phyloP scores from a whole-genome alignment of 2,888 invertebrate species.

The Peribatodes rhomboidaria region DNA sequence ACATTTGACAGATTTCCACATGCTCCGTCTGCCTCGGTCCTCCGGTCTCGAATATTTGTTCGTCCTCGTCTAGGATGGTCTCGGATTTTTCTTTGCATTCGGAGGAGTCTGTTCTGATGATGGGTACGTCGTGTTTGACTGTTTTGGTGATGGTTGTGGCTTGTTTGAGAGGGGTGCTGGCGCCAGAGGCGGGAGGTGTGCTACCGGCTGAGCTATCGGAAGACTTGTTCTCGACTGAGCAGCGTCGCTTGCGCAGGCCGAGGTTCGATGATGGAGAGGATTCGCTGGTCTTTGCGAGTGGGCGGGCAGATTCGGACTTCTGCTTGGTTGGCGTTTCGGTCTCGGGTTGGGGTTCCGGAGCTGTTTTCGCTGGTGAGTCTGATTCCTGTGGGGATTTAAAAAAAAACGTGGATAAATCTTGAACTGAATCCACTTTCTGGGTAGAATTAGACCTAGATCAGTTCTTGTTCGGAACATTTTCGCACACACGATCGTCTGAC shows the following conservation, averaged over 20 bases:
- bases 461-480: no score
- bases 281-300: slow-evolving; percentile 64
- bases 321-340: slow-evolving; percentile 75
- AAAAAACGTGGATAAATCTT: background rate
- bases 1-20: slow-evolving; percentile 85
- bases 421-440: background rate
- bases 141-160: slow-evolving; percentile 66
- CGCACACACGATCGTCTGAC: no score
- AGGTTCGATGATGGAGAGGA: slow-evolving; percentile 71
- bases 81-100: slow-evolving; percentile 75
- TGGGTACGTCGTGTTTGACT: slow-evolving; percentile 78
- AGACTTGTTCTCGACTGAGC: slow-evolving; percentile 87
- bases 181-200: slow-evolving; percentile 87
- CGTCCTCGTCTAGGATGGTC: slow-evolving; percentile 69
- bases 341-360: slow-evolving; percentile 69
- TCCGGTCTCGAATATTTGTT: slow-evolving; percentile 74
- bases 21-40: slow-evolving; percentile 81
- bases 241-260: slow-evolving; percentile 87
- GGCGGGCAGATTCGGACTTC: slow-evolving; percentile 71
- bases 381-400: slow-evolving; percentile 67
- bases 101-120: slow-evolving; percentile 78
- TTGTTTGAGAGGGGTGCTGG: slow-evolving; percentile 84
- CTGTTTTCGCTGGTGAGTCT: slow-evolving; percentile 73
- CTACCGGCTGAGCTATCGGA: slow-evolving; percentile 87
- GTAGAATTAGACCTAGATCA: no score